Evolutionary conservation across 2,888 invertebrate genomes (phyloP).

Genomic region (Patella ulyssiponensis): DNA sequence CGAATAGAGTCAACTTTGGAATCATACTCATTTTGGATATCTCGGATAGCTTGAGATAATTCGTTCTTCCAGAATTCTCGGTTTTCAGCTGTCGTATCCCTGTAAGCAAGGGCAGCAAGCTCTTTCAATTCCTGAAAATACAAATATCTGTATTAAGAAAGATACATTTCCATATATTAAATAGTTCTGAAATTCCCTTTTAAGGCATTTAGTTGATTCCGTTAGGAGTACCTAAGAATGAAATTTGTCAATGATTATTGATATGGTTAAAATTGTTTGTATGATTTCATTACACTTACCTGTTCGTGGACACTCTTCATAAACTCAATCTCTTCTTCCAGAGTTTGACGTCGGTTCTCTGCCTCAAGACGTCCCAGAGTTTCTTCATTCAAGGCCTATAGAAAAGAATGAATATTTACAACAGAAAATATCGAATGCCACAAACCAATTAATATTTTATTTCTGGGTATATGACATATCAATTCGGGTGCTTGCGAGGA

Average conservation of each 20-base stretch:
- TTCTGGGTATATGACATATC: too few relatives aligned
- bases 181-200: not conserved
- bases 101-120: conserved; percentile 73
- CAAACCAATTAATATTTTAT: too few relatives aligned
- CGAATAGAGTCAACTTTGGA: conserved; percentile 72
- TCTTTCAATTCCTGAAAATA: conserved; percentile 73
- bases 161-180: not conserved
- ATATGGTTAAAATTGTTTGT: not conserved
- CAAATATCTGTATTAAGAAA: not conserved
- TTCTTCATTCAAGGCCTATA: conserved; percentile 74
- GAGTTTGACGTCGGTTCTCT: conserved; percentile 74
- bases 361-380: conserved; percentile 74
- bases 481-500: too few relatives aligned
- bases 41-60: conserved; percentile 73
- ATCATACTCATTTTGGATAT: conserved; percentile 75
- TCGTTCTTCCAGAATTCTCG: conserved; percentile 76
- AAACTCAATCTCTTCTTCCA: conserved; percentile 75
- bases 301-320: conserved; percentile 74
- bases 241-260: too few relatives aligned
- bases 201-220: not conserved
- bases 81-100: conserved; percentile 75
- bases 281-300: conserved; percentile 53
- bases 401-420: not conserved
- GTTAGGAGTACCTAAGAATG: too few relatives aligned
- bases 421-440: too few relatives aligned